A percentile compares a stretch with the other conserved stretches of the same genome.
Evolutionary conservation across 2,113 vertebrate genomes (phyloP).

Genomic region (Columbina picui): DNA sequence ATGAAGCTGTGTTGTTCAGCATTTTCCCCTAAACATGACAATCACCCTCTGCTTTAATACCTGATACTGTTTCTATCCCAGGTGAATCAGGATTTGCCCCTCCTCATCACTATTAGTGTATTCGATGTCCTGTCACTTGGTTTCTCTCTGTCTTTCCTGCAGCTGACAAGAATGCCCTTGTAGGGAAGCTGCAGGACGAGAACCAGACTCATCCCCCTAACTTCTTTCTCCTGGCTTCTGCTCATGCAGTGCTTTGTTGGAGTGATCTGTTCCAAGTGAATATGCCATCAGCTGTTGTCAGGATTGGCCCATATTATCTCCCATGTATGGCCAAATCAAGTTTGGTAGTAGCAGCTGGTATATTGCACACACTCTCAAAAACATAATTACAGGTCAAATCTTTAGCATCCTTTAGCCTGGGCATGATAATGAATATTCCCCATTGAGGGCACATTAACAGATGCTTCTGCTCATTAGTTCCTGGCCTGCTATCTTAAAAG

Average conservation of each 20-base stretch:
- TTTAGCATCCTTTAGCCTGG: neutral
- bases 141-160: neutral
- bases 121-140: neutral
- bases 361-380: neutral
- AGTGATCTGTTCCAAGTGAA: neutral
- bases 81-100: neutral
- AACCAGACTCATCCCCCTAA: neutral
- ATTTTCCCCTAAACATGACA: neutral
- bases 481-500: neutral
- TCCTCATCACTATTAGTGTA: neutral
- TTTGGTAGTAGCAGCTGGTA: neutral
- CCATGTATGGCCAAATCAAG: rapidly evolving
- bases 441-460: neutral
- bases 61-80: neutral
- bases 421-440: neutral
- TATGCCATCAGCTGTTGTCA: neutral
- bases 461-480: neutral
- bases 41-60: neutral
- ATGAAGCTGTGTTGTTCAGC: neutral
- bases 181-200: neutral
- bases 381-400: neutral
- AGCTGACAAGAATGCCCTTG: neutral
- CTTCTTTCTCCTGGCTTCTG: neutral
- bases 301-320: neutral
- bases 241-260: neutral